Evolutionary conservation across 2,113 vertebrate genomes (phyloP).

Genomic region (Enhydra lutris): DNA sequence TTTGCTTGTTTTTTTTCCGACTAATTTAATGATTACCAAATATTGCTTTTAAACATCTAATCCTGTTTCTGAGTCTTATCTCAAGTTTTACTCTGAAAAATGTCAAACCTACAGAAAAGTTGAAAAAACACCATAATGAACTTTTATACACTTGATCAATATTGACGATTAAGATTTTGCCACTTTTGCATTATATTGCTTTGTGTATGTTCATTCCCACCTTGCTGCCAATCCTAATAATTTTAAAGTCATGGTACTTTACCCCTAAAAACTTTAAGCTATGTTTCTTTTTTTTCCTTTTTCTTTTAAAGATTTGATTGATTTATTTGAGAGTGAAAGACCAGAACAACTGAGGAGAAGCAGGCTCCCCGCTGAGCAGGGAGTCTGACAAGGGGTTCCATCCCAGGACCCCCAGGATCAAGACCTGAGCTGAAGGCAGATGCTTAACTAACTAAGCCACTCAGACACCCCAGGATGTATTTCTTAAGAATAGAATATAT

Average conservation of each 20-base stretch:
- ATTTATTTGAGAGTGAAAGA: not conserved
- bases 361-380: not conserved
- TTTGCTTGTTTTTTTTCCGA: not conserved
- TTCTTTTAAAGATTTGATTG: not conserved
- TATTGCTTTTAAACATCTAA: not conserved
- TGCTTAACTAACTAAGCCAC: not conserved
- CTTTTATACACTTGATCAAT: not conserved
- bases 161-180: not conserved
- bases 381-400: not conserved
- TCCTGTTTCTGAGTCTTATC: conserved; percentile 26
- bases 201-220: not conserved
- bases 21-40: not conserved
- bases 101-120: not conserved
- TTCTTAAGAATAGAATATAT: not conserved
- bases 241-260: not conserved
- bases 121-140: not conserved
- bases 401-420: not conserved
- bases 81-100: conserved; percentile 5
- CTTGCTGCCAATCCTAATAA: not conserved
- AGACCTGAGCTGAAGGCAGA: not conserved
- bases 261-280: not conserved
- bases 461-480: not conserved
- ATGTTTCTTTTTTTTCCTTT: not conserved
- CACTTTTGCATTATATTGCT: not conserved
- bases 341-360: not conserved